A percentile compares a stretch with the other conserved stretches of the same genome.
Evolutionary conservation across 1,140 invertebrate species (phyloP).

Genomic region (Carcinoscorpius rotundicauda): DNA sequence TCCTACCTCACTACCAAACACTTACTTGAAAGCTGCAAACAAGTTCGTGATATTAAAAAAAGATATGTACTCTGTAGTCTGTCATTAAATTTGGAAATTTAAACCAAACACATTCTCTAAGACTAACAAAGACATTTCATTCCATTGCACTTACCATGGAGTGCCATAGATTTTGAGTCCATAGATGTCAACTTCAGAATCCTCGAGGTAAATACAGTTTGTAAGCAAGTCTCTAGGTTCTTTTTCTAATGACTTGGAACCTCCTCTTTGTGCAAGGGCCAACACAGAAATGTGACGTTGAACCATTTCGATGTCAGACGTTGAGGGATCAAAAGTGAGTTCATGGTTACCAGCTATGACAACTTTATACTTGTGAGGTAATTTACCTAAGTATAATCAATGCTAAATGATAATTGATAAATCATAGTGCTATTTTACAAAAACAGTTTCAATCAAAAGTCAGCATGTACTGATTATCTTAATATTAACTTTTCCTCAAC

Average conservation of each 20-base stretch:
- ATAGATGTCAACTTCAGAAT: conserved; percentile 49
- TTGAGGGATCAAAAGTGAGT: conserved; percentile 61
- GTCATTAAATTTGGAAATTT: no score
- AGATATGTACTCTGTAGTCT: no score
- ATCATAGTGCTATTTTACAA: no score
- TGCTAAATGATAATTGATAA: no score
- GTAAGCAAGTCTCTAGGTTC: conserved; percentile 39
- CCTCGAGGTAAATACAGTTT: conserved; percentile 68
- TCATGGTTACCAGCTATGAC: conserved; percentile 85
- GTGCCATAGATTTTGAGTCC: conserved; percentile 73
- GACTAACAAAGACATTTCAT: no score
- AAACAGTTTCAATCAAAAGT: no score
- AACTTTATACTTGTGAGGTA: conserved; percentile 71
- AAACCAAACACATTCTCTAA: no score
- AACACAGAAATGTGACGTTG: background rate
- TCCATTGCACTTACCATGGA: conserved; percentile 51
- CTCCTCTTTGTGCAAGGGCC: background rate
- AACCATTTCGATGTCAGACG: conserved; percentile 36
- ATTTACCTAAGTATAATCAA: conserved; percentile 8
- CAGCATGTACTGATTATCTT: no score
- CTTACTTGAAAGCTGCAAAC: no score
- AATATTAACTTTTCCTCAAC: no score
- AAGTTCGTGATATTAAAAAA: no score
- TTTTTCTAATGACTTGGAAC: background rate
- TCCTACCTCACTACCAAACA: no score